Conservation (phyloP, 2,797 vertebrate genomes). For the Vultur gryphus region DNA sequence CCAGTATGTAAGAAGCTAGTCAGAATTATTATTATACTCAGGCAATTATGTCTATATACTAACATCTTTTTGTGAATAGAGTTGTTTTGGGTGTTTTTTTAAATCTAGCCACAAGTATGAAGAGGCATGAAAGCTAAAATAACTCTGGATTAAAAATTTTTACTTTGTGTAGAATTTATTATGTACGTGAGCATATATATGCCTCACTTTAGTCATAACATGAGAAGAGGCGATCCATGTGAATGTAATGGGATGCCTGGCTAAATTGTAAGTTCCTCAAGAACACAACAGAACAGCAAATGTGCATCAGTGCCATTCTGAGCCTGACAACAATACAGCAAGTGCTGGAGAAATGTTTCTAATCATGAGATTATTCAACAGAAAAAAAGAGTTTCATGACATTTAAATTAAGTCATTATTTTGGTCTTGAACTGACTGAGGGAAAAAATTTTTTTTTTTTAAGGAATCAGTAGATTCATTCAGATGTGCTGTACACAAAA, state of each 20-base stretch:
- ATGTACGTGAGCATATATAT: background rate
- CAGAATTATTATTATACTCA: background rate
- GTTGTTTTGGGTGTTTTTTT: background rate
- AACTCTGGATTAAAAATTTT: background rate
- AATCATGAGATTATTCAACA: background rate
- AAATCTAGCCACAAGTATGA: background rate
- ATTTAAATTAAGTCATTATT: background rate
- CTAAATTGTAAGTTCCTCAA: background rate
- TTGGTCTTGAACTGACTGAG: background rate
- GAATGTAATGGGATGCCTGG: background rate
- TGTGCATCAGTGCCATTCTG: background rate
- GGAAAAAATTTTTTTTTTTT: background rate
- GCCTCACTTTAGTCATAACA: background rate
- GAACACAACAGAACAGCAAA: background rate
- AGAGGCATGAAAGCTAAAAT: background rate
- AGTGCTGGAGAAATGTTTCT: background rate
- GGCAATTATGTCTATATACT: background rate
- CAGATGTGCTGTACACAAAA: background rate
- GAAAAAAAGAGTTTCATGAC: background rate
- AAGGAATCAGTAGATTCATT: background rate
- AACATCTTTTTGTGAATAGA: background rate
- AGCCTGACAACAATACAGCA: background rate
- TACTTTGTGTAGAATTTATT: background rate
- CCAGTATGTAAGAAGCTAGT: background rate
- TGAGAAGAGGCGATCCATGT: background rate